These are phyloP conservation scores for Entomyzon cyanotis DNA, from an alignment of 2,113 vertebrate species.

Conservation along the genomic window DNA sequence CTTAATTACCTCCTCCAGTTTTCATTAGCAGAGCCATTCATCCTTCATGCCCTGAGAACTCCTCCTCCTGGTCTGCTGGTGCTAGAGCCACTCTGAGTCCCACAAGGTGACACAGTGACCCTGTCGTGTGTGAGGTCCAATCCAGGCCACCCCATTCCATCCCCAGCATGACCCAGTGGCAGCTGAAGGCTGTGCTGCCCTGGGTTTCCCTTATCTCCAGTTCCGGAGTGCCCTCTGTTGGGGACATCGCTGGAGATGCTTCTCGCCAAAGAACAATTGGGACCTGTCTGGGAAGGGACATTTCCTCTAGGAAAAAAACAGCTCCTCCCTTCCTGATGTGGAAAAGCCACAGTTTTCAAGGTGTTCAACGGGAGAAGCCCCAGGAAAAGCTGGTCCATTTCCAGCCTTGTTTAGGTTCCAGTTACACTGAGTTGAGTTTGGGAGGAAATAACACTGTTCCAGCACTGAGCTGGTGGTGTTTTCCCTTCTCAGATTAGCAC, in stretches of 20 bases:
- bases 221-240: conserved; percentile 52
- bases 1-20: not conserved
- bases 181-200: not conserved
- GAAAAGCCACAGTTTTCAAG: not conserved
- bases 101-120: too few relatives aligned
- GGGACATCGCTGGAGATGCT: not conserved
- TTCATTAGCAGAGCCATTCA: not conserved
- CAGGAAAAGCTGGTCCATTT: not conserved
- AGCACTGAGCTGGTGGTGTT: not conserved
- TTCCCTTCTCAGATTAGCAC: not conserved
- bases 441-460: not conserved
- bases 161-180: rapidly evolving
- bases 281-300: not conserved
- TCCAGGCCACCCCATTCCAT: rapidly evolving
- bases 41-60: not conserved
- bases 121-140: too few relatives aligned
- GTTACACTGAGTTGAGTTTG: not conserved
- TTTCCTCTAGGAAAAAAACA: not conserved
- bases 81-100: rapidly evolving
- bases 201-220: not conserved
- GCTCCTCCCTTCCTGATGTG: not conserved
- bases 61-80: not conserved
- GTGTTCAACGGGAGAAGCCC: not conserved
- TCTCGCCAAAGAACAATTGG: rapidly evolving
- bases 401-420: not conserved